Evolutionary conservation across 2,888 invertebrate species (phyloP).

Genomic region (Brachyptera putata): DNA sequence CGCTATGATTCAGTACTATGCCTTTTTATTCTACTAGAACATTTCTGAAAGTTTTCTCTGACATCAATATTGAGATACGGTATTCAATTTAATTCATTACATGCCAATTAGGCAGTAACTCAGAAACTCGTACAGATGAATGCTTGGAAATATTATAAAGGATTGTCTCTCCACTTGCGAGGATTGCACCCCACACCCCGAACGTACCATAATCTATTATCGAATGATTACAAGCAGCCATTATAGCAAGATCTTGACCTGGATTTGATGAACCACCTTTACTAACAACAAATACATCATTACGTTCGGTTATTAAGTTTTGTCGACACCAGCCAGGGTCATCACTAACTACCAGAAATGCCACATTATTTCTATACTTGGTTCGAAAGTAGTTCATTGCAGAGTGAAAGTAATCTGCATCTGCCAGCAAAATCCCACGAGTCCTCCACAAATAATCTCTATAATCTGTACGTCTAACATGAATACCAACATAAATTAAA

Average conservation of each 20-base stretch:
- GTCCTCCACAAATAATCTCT: slow-evolving; percentile 52
- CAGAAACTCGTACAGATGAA: slow-evolving; percentile 44
- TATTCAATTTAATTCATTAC: slow-evolving; percentile 37
- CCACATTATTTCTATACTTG: slow-evolving; percentile 42
- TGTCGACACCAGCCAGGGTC: slow-evolving; percentile 48
- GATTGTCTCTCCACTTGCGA: slow-evolving; percentile 49
- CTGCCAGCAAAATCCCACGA: slow-evolving; percentile 45
- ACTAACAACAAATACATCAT: slow-evolving; percentile 45
- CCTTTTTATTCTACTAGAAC: no score
- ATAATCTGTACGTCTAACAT: slow-evolving; percentile 55
- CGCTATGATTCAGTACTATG: no score
- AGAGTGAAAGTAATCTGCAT: slow-evolving; percentile 43
- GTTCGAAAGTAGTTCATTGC: slow-evolving; percentile 47
- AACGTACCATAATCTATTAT: slow-evolving; percentile 53
- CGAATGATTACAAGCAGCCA: slow-evolving; percentile 51
- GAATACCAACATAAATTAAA: slow-evolving; percentile 51
- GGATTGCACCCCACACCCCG: slow-evolving; percentile 50
- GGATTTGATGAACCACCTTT: slow-evolving; percentile 41
- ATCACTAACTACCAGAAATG: slow-evolving; percentile 49
- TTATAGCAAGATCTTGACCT: slow-evolving; percentile 48
- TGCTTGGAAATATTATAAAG: slow-evolving; percentile 46
- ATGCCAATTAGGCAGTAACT: slow-evolving; percentile 48
- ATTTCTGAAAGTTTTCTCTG: no score
- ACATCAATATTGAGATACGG: no score
- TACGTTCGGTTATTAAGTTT: slow-evolving; percentile 40